phyloP scores from a whole-genome alignment of 1,140 invertebrate genomes.

The Xylocopa sonorina region DNA sequence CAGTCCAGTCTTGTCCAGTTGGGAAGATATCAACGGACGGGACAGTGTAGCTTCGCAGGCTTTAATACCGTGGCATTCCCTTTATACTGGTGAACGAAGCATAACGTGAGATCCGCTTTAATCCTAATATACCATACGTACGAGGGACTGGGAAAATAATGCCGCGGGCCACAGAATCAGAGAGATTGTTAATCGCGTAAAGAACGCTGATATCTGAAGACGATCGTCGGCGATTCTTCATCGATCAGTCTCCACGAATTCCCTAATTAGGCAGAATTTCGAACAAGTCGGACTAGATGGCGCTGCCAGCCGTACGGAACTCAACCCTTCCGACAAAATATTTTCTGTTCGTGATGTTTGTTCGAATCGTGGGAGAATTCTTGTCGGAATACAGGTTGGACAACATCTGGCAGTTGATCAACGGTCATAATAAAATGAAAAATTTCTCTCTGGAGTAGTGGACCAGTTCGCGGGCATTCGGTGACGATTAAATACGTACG shows the following conservation, averaged over 20 bases:
- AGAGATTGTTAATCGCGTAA: not conserved
- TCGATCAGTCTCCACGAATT: not conserved
- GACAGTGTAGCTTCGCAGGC: slow-evolving; percentile 52
- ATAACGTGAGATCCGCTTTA: slow-evolving; percentile 76
- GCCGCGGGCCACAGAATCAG: slow-evolving; percentile 22
- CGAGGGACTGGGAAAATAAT: slow-evolving; percentile 61
- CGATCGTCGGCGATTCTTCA: slow-evolving; percentile 20
- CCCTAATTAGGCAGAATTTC: slow-evolving; percentile 46
- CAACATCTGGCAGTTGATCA: not conserved
- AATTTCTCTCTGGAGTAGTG: slow-evolving; percentile 68
- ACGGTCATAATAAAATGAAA: slow-evolving; percentile 49
- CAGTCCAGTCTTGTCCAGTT: too few species aligned
- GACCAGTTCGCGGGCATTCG: not conserved
- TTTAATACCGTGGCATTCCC: slow-evolving; percentile 78
- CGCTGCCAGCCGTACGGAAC: slow-evolving; percentile 13
- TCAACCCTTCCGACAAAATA: slow-evolving; percentile 50
- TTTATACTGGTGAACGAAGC: slow-evolving; percentile 75
- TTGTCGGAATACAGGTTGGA: slow-evolving; percentile 51
- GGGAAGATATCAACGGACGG: slow-evolving; percentile 42
- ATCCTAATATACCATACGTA: slow-evolving; percentile 77
- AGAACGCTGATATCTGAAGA: not conserved
- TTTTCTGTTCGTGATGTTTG: slow-evolving; percentile 62
- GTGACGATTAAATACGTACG: not conserved
- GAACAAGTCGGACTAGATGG: slow-evolving; percentile 27
- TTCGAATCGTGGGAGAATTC: slow-evolving; percentile 57